Base-by-base conservation (phyloP, 2,113 vertebrate species). In the Anarhynchus alexandrinus region DNA sequence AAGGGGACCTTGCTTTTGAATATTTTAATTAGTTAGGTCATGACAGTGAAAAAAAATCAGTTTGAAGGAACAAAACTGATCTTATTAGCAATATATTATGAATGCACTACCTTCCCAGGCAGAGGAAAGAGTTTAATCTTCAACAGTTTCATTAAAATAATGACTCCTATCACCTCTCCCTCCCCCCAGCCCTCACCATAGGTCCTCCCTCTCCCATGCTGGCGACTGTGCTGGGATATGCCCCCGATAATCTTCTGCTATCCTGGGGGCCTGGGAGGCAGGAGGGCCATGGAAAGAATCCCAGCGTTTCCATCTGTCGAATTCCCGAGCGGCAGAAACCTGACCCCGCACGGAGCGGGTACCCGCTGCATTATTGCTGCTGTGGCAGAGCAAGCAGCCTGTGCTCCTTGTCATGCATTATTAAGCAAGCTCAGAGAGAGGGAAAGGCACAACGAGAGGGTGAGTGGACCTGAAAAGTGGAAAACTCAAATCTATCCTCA, bases 261-360 rank as follows among this genome's bases (percentile, higher is more conserved):
- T 97, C 95, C 97, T 94, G 93, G 90, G 97, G 95, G 86, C 94
- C 92, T 82, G 88, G 66, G 88, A 96, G 91, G 97, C 96, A 84
- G 96, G 88, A 97, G 93, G 65, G 96, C 81, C 96, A 94, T 97
- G 97, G 97, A 97, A 97, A 97, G 97, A 97, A 97, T 97, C 94
- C 96, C 96, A 94, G 97, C 70, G 0, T 96, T 97, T 96, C 97
- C 97, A 97, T 97, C 97, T 97, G 97, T 97, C 78, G 79, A 97
- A 97, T 97, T 97, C 97, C 97, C 97, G 38, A 90, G 94, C 11
- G 97, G 82, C 96, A 97, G 97, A 97, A 97, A 97, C 95, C 93
- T 32, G 97, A 97, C 52, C 93, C 86, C 0, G 42, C 58, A 54
- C 4, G 6, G 91, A 94, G 92, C 3, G 11, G 69, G 88, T 84